Percentiles rank a stretch among this genome's conserved stretches.
Conservation (phyloP, 2,113 vertebrate genomes). For the Mystacornis crossleyi region DNA sequence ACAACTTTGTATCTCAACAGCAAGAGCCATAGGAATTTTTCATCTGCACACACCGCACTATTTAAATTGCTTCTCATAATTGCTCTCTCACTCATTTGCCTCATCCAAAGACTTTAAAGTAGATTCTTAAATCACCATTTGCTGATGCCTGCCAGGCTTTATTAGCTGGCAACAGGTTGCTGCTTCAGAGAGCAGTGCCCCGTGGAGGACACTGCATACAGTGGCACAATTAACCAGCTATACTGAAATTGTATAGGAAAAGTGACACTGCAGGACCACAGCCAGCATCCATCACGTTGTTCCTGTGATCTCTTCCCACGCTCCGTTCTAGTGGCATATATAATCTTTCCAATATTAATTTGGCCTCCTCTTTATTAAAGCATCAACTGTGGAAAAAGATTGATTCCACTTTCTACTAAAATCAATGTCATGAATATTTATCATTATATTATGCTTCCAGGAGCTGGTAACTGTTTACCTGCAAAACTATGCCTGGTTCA, state of each 20-base stretch:
- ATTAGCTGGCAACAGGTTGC: neutral
- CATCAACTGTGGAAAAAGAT: neutral
- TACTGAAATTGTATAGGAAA: neutral
- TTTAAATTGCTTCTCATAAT: neutral
- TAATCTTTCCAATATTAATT: neutral
- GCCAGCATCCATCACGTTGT: neutral
- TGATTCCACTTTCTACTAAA: neutral
- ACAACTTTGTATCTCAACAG: neutral
- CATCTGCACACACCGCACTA: neutral
- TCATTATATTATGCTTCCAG: neutral
- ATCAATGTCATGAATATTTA: neutral
- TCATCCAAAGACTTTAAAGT: constrained; percentile 23
- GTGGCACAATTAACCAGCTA: neutral
- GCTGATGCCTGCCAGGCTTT: neutral
- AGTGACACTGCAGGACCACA: neutral
- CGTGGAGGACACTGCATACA: neutral
- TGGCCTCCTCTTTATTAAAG: neutral
- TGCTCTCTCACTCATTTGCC: neutral
- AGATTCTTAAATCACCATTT: constrained; percentile 28
- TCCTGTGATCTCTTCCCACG: neutral
- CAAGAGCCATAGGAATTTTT: neutral
- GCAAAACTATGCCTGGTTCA: neutral
- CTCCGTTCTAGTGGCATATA: neutral
- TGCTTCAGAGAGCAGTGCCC: neutral
- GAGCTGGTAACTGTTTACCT: neutral